Evolutionary conservation across 2,888 invertebrate genomes (phyloP).

Genomic region (Dicycla oo): DNA sequence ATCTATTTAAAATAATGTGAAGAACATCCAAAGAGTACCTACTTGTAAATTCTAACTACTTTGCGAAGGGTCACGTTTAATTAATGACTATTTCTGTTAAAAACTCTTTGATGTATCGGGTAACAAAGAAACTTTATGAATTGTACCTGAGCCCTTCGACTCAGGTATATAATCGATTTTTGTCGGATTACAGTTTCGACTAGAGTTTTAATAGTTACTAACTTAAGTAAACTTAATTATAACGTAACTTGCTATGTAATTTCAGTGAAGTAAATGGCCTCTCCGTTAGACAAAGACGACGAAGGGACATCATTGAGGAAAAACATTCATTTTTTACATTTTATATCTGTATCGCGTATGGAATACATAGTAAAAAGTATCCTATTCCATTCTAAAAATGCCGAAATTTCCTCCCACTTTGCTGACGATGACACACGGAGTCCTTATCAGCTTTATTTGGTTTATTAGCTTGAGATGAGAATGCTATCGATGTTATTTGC

Average conservation of each 20-base stretch:
- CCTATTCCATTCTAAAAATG: neutral
- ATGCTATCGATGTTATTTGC: neutral
- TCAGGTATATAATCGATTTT: neutral
- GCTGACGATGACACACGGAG: neutral
- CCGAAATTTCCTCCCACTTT: neutral
- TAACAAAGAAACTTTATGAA: slow-evolving; percentile 22
- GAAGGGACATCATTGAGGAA: neutral
- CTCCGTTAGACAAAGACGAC: neutral
- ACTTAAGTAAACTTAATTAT: neutral
- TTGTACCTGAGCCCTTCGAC: too few relatives aligned
- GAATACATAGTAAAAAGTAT: too few relatives aligned
- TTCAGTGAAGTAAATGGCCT: neutral
- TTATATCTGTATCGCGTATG: too few relatives aligned
- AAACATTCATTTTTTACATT: neutral
- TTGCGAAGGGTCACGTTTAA: slow-evolving; percentile 11
- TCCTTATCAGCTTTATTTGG: neutral
- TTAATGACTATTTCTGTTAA: slow-evolving; percentile 4
- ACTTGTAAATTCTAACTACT: neutral
- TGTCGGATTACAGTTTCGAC: neutral
- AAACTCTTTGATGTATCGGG: slow-evolving; percentile 26
- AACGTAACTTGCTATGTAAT: neutral
- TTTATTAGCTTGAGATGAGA: neutral
- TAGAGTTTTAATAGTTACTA: neutral
- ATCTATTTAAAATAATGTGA: neutral
- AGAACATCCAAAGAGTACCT: neutral